Conservation (phyloP, 2,797 vertebrate genomes). For the Coccyzus lansbergi region DNA sequence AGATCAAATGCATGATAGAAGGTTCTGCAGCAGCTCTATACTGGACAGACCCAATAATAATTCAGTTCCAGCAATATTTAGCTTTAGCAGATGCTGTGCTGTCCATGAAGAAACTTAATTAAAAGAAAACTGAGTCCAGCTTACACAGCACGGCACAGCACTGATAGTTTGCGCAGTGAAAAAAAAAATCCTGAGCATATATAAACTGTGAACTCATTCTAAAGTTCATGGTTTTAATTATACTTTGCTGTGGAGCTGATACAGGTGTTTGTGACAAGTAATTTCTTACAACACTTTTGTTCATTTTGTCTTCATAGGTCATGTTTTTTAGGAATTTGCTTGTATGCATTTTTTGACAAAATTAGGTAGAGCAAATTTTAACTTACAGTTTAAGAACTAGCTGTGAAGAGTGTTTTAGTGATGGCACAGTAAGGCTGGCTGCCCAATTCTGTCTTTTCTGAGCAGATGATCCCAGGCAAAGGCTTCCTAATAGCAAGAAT, state of each 20-base stretch:
- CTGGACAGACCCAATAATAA: constrained; percentile 9
- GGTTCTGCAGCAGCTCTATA: background rate
- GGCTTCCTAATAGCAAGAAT: background rate
- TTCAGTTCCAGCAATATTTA: constrained; percentile 22
- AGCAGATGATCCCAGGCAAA: background rate
- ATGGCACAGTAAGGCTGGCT: background rate
- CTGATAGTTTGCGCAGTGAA: constrained; percentile 29
- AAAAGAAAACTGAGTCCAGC: constrained; percentile 46
- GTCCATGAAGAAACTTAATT: constrained; percentile 58
- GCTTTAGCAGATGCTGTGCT: constrained; percentile 40
- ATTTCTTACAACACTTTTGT: background rate
- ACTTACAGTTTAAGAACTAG: background rate
- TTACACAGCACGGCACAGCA: background rate
- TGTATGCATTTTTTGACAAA: background rate
- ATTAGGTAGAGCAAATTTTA: background rate
- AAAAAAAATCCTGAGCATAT: constrained; percentile 4
- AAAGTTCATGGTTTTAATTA: constrained; percentile 58
- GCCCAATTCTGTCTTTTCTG: background rate
- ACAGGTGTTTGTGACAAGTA: background rate
- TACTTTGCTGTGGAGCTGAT: background rate
- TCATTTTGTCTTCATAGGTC: background rate
- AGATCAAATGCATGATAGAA: constrained; percentile 25
- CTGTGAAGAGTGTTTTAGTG: background rate
- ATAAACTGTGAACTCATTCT: constrained; percentile 25
- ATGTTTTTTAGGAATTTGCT: background rate